Evolutionary conservation across 2,888 invertebrate species (phyloP).

Genomic region (Yponomeuta sedellus): DNA sequence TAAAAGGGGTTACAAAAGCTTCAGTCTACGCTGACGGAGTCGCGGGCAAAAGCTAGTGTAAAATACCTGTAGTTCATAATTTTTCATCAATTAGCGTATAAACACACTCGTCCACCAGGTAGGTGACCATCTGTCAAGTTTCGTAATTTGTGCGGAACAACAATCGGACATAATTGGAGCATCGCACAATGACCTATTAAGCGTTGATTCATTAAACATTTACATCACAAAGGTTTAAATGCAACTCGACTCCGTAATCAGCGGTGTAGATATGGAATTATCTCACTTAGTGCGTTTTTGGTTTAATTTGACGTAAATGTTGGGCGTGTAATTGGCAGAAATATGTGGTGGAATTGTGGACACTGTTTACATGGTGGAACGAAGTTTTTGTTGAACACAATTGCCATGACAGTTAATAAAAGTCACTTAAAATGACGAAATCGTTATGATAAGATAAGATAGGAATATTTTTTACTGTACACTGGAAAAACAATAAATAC

Average conservation of each 20-base stretch:
- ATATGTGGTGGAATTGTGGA: background rate
- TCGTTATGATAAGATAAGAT: too few relatives aligned
- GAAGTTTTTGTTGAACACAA: background rate
- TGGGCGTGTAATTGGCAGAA: conserved; percentile 21
- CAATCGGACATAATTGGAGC: conserved; percentile 24
- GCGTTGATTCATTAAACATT: conserved; percentile 7
- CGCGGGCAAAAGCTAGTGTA: too few relatives aligned
- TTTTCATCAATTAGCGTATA: too few relatives aligned
- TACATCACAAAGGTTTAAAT: conserved; percentile 11
- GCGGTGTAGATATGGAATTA: conserved; percentile 2
- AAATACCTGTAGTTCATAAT: too few relatives aligned
- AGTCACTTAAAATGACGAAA: too few relatives aligned
- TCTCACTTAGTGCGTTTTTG: conserved; percentile 27
- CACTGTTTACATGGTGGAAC: background rate
- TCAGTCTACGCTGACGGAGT: too few relatives aligned
- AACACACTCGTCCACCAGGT: too few relatives aligned
- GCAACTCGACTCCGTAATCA: background rate
- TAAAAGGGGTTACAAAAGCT: too few relatives aligned
- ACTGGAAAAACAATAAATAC: too few relatives aligned
- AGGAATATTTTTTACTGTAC: too few relatives aligned
- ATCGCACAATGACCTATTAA: conserved; percentile 9
- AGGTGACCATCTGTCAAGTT: too few relatives aligned
- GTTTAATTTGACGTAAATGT: conserved; percentile 37
- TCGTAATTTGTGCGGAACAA: conserved; percentile 20
- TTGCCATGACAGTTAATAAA: too few relatives aligned